Evolutionary conservation across 1,140 invertebrate species (phyloP).

Genomic region (Lepidurus arcticus): DNA sequence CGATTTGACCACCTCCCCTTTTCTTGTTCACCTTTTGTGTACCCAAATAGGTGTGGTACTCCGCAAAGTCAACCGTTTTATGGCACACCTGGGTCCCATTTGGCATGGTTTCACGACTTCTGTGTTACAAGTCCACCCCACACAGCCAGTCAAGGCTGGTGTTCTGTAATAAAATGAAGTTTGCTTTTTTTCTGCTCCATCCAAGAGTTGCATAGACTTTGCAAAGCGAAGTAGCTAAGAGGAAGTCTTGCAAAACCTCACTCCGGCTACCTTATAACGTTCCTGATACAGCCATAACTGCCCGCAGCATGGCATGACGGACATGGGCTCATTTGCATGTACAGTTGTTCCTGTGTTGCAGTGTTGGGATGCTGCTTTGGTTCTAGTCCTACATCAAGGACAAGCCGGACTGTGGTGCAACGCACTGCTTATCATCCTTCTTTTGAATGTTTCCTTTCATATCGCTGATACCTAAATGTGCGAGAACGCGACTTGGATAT

Average conservation of each 20-base stretch:
- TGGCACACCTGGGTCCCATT: slow-evolving; percentile 11
- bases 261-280: background rate
- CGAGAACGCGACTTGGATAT: background rate
- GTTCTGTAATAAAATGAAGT: too few relatives aligned
- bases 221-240: too few relatives aligned
- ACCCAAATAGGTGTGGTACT: slow-evolving; percentile 14
- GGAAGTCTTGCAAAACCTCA: too few relatives aligned
- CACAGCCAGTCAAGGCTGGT: too few relatives aligned
- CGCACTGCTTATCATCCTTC: background rate
- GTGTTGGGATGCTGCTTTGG: background rate
- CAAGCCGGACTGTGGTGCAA: background rate
- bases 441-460: background rate
- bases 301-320: background rate
- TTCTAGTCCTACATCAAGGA: background rate
- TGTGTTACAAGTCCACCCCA: background rate
- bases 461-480: background rate
- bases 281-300: background rate
- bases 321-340: slow-evolving; percentile 9
- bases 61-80: background rate
- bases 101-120: slow-evolving; percentile 21
- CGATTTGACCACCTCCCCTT: background rate
- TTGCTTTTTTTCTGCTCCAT: too few relatives aligned
- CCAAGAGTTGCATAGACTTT: too few relatives aligned
- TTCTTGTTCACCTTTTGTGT: slow-evolving; percentile 16
- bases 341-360: background rate